Evolutionary conservation across 2,888 invertebrate genomes (phyloP).

Genomic region (Polia nebulosa): DNA sequence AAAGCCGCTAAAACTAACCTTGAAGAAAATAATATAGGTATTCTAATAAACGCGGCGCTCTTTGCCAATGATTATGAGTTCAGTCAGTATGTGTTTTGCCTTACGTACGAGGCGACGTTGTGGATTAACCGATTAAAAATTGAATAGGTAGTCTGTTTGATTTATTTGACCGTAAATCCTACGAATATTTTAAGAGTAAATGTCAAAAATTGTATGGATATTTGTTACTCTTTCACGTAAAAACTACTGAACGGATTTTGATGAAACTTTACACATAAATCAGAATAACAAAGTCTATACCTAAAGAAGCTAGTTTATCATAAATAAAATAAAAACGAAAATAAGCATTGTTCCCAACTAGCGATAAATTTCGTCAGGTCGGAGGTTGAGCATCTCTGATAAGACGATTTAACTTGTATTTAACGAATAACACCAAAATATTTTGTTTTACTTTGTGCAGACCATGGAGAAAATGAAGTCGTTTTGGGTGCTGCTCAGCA

Average conservation of each 20-base stretch:
- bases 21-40: not conserved
- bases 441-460: slow-evolving; percentile 20
- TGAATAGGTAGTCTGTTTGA: not conserved
- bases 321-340: not conserved
- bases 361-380: not conserved
- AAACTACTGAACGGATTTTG: too few relatives aligned
- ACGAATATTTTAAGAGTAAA: too few relatives aligned
- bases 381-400: slow-evolving; percentile 37
- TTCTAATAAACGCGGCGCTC: not conserved
- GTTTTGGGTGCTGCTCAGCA: slow-evolving; percentile 36
- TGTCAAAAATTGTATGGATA: too few relatives aligned
- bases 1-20: not conserved
- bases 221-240: too few relatives aligned
- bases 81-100: not conserved
- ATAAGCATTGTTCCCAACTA: not conserved
- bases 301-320: too few relatives aligned
- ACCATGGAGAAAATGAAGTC: slow-evolving; percentile 28
- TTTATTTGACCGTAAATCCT: not conserved
- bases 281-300: too few relatives aligned
- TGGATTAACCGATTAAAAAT: not conserved
- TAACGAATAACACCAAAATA: slow-evolving; percentile 5
- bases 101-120: not conserved
- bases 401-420: slow-evolving; percentile 12
- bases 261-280: too few relatives aligned
- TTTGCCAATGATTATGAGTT: not conserved